A percentile compares a stretch with the other conserved stretches of the same genome.
These are phyloP conservation scores for Arrhopalites spinosus DNA, from an alignment of 2,888 invertebrate species.

Conservation along the genomic window DNA sequence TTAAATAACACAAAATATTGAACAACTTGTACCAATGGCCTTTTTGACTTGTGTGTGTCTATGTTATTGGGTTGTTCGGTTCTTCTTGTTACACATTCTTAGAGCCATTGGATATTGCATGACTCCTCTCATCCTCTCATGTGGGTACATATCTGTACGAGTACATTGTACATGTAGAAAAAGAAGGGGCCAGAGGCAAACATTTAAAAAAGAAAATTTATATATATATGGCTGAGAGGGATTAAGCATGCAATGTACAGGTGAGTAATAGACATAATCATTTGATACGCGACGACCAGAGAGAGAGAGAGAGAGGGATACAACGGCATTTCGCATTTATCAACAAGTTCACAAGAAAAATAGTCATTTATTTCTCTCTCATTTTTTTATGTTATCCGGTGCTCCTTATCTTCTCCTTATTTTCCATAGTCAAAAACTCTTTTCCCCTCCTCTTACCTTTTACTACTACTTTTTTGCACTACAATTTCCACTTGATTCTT, in stretches of 20 bases:
- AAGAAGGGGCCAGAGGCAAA: not conserved
- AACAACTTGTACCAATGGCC: too few relatives aligned
- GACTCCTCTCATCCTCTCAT: not conserved
- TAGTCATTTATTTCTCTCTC: slow-evolving; percentile 27
- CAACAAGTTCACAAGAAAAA: slow-evolving; percentile 37
- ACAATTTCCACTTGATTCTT: too few relatives aligned
- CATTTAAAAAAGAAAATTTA: slow-evolving; percentile 13
- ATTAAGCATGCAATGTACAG: not conserved
- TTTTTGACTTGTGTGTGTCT: too few relatives aligned
- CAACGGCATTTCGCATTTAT: slow-evolving; percentile 35
- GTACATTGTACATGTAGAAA: not conserved
- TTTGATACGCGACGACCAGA: slow-evolving; percentile 28
- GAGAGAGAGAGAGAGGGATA: not conserved
- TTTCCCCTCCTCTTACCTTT: too few relatives aligned
- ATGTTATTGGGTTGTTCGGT: too few relatives aligned
- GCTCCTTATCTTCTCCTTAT: not conserved
- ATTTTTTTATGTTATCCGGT: slow-evolving; percentile 17
- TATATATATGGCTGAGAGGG: not conserved
- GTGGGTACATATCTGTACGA: not conserved
- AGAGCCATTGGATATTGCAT: not conserved
- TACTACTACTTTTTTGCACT: too few relatives aligned
- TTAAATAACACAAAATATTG: too few relatives aligned
- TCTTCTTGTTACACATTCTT: too few relatives aligned
- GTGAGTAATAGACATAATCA: slow-evolving; percentile 26
- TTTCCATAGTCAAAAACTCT: too few relatives aligned